Evolutionary conservation across 2,797 vertebrate species (phyloP), one percentile per base, ranked within the genome.

Genomic region (Hydrocynus forskahlii): DNA sequence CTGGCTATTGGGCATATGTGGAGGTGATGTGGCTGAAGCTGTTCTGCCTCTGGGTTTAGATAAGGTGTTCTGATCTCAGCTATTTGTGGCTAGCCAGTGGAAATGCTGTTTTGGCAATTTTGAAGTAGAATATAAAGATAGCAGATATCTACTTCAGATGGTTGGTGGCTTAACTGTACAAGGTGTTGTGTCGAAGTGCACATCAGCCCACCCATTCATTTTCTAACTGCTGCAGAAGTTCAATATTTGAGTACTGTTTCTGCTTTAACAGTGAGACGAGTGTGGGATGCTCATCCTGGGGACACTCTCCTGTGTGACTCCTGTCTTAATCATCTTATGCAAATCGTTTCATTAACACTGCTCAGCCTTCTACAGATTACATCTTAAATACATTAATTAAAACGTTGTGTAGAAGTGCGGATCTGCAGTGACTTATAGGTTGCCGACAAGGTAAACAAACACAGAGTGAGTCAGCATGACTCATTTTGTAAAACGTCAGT

Each of bases 261-360:
- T 55, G 19, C 8, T 12, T 19, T 73, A 38, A 57, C 7, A 6
- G 14, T 71, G 14, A 29, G 69, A 17, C 4, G 14, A 71, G 19
- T 57, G 70, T 73, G 70, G 70, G 70, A 9, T 73, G 52, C 35
- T 77, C 59, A 45, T 76, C 74, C 23, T 76, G 59, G 76, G 52
- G 73, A 64, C 70, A 81, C 52, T 60, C 55, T 79, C 77, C 77
- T 77, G 45, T 64, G 83, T 78, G 79, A 81, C 69, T 77, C 29
- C 52, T 35, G 63, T 68, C 75, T 78, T 78, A 81, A 84, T 84
- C 69, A 84, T 79, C 71, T 69, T 63, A 84, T 84, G 83, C 75
- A 84, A 84, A 84, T 81, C 69, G 45, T 81, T 79, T 81, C 75
- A 77, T 81, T 84, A 84, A 62, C 69, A 84, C 21, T 40, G 68